Evolutionary conservation across 2,888 invertebrate genomes (phyloP).

Genomic region (Mallateleia sp.): DNA sequence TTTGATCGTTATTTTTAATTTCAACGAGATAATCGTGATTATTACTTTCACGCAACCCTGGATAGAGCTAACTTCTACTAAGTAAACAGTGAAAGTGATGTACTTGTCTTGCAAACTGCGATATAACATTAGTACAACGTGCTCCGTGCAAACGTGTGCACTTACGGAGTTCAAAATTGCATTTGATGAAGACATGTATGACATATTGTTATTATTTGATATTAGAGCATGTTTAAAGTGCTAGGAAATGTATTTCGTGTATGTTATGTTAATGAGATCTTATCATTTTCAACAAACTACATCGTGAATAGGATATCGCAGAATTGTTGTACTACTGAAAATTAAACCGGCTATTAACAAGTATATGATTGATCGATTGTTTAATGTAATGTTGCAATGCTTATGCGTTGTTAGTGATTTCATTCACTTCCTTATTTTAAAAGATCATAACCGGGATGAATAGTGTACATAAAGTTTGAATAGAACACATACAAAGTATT

Average conservation of each 20-base stretch:
- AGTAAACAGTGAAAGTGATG: slow-evolving; percentile 61
- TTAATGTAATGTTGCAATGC: too few relatives aligned
- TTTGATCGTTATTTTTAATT: too few relatives aligned
- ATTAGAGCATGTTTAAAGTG: slow-evolving; percentile 53
- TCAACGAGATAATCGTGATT: too few relatives aligned
- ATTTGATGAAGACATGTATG: slow-evolving; percentile 63
- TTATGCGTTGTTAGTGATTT: not conserved
- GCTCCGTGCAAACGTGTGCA: slow-evolving; percentile 58
- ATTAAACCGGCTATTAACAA: too few relatives aligned
- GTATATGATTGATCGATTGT: too few relatives aligned
- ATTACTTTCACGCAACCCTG: too few relatives aligned
- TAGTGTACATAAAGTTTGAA: too few relatives aligned
- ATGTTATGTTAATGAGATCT: slow-evolving; percentile 58
- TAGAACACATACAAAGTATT: too few relatives aligned
- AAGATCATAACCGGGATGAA: too few relatives aligned
- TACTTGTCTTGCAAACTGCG: slow-evolving; percentile 56
- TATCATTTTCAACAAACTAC: slow-evolving; percentile 32
- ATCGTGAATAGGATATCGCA: slow-evolving; percentile 3
- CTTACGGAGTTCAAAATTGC: slow-evolving; percentile 56
- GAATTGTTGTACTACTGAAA: too few relatives aligned
- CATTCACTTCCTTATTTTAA: too few relatives aligned
- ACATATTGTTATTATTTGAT: slow-evolving; percentile 64
- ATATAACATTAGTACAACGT: slow-evolving; percentile 61
- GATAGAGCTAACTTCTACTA: too few relatives aligned
- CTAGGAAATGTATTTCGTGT: slow-evolving; percentile 43